A percentile compares a stretch with the other conserved stretches of the same genome.
These are phyloP conservation scores for Drosophila paramelanica DNA, from an alignment of 2,888 invertebrate species.

Conservation along the genomic window DNA sequence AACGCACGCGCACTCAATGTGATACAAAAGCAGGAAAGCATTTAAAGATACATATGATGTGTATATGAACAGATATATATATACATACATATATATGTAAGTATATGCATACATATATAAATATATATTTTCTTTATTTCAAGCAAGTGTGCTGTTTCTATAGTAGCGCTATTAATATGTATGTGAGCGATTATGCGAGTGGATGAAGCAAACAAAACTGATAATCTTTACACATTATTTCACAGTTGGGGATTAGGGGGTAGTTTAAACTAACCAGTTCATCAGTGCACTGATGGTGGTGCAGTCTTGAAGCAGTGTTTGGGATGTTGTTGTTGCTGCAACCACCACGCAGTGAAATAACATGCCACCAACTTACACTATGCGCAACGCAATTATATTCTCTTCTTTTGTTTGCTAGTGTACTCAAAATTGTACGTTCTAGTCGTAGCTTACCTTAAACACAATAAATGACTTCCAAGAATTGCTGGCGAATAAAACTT, in stretches of 20 bases:
- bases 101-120: conserved; percentile 1
- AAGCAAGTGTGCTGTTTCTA: conserved; percentile 39
- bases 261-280: background rate
- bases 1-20: conserved; percentile 67
- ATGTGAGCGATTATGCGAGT: conserved; percentile 12
- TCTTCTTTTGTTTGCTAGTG: conserved; percentile 2
- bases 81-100: conserved; percentile 46
- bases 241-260: background rate
- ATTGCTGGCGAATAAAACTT: conserved; percentile 36
- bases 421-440: conserved; percentile 12
- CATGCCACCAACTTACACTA: conserved; percentile 17
- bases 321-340: conserved; percentile 23
- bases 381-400: conserved; percentile 36
- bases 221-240: conserved; percentile 27
- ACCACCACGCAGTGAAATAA: conserved; percentile 27
- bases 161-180: conserved; percentile 10
- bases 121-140: conserved; percentile 24
- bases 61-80: background rate
- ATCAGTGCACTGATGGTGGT: background rate
- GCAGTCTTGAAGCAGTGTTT: background rate
- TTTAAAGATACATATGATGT: conserved; percentile 62
- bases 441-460: conserved; percentile 27
- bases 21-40: conserved; percentile 51
- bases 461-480: conserved; percentile 33
- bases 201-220: conserved; percentile 3